Base-by-base conservation (phyloP, 1,140 invertebrate genomes). In the Doryteuthis pealeii region DNA sequence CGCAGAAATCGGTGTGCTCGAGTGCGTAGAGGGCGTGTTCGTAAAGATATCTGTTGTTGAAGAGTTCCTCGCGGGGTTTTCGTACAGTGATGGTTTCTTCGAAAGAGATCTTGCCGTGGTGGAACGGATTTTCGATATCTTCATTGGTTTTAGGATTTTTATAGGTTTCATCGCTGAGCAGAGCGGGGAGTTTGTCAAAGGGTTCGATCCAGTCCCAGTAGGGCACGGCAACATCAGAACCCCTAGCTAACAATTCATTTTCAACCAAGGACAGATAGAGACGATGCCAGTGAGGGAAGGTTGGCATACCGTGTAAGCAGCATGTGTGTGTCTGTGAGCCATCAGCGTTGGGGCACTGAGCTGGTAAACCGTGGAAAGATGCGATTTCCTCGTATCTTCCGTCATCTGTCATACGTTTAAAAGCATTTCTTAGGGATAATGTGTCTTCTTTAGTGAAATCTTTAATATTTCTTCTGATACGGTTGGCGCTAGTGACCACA, bases 171-270 rank as follows among this genome's bases (percentile, higher is more conserved):
- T 72, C 68, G 45, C 14, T 54, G 10, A 77, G 40, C 3, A 79
- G 70, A 45, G 33, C 15, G 12, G 78, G 78, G 15, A 79, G 30
- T 10, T 72, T 31, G 10, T 26, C 33, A 65, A 79, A 70, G 45
- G 71, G 72, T 28, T 49, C 14, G 31, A 71, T 77, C 78, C 78
- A 79, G 43, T 79, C 78, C 78, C 78, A 79, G 62, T 79, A 79
- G 2, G 78, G 78, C 6, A 79, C 66, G 72, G 78, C 67, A 0
- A 79, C 72, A 28, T 35, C 54, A 0, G 78, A 79, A 22, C 78
- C 78, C 14, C 58, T 73, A 1, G 35, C 18, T 26, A 79, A 68
- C n/a, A 79, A 65, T 1, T 71, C 74, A 30, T 77, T 70, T 69
- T 79, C 78, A 43, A 79, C 78, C 74, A 77, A 76, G 1, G 73